These are phyloP conservation scores for Lophotis ruficrista DNA, from an alignment of 2,113 vertebrate species.

Conservation along the genomic window DNA sequence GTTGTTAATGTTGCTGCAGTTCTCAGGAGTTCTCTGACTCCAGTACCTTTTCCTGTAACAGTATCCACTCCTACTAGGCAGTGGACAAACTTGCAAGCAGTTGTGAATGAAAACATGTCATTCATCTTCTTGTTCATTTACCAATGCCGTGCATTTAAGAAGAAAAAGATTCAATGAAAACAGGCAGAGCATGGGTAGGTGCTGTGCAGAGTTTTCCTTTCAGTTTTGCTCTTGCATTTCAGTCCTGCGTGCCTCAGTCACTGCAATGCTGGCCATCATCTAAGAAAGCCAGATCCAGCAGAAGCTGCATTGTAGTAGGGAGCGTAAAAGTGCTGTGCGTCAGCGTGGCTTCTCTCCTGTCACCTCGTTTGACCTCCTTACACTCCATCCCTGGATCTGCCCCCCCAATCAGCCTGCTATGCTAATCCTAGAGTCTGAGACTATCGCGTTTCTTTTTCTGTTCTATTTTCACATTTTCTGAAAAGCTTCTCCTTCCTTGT, in stretches of 20 bases:
- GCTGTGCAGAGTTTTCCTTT: neutral
- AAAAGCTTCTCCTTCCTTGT: neutral
- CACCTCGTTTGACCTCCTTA: neutral
- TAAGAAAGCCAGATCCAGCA: neutral
- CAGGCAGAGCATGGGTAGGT: neutral
- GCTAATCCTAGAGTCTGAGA: neutral
- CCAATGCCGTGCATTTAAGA: neutral
- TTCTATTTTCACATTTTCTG: neutral
- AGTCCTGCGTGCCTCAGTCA: neutral
- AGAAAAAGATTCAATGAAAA: neutral
- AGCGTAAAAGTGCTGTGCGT: neutral
- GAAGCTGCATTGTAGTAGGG: neutral
- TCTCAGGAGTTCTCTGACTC: neutral
- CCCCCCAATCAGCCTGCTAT: neutral
- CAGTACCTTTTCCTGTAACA: neutral
- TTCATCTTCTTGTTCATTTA: neutral
- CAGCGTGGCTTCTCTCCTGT: fast-evolving
- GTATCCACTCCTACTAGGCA: neutral
- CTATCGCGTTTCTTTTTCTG: neutral
- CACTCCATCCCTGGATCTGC: neutral
- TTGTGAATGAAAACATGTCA: neutral
- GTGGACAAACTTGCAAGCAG: neutral
- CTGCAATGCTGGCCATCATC: neutral
- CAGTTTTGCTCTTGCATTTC: neutral
- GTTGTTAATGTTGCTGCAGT: neutral